A percentile compares a stretch with the other conserved stretches of the same genome.
Conservation (phyloP, 92 coral and sea anemone species). For the Porites lobata region DNA sequence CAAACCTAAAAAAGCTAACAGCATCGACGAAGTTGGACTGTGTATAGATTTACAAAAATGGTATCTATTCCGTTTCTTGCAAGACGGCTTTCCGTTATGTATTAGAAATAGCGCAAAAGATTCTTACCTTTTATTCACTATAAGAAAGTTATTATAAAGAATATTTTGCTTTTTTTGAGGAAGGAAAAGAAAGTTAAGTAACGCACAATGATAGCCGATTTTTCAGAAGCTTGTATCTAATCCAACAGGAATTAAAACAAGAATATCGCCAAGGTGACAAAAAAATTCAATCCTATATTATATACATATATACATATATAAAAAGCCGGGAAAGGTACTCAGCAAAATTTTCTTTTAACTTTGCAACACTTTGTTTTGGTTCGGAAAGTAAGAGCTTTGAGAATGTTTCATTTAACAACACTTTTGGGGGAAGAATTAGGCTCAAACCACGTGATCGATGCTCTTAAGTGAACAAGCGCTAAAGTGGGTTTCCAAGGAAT, state of each 20-base stretch:
- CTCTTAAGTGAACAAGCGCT: not conserved
- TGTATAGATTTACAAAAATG: not conserved
- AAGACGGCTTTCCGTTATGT: too few species aligned
- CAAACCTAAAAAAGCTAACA: not conserved
- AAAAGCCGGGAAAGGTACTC: too few species aligned
- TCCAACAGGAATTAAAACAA: not conserved
- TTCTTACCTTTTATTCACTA: not conserved
- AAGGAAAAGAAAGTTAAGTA: not conserved
- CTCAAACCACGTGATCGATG: not conserved
- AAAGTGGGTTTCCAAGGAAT: conserved; percentile 2
- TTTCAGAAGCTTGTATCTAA: not conserved
- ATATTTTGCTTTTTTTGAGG: not conserved
- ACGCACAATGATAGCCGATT: not conserved
- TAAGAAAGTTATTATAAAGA: conserved; percentile 5
- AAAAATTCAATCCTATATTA: not conserved
- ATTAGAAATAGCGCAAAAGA: too few species aligned
- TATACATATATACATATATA: too few species aligned
- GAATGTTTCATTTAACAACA: not conserved
- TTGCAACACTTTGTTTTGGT: too few species aligned
- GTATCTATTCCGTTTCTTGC: too few species aligned
- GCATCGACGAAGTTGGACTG: not conserved
- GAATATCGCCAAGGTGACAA: not conserved
- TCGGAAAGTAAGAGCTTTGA: too few species aligned
- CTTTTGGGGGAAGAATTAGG: not conserved
- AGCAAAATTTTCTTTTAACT: too few species aligned